A percentile compares a stretch with the other conserved stretches of the same genome.
phyloP scores from a whole-genome alignment of 2,888 invertebrate genomes.

The Melinaea marsaeus region DNA sequence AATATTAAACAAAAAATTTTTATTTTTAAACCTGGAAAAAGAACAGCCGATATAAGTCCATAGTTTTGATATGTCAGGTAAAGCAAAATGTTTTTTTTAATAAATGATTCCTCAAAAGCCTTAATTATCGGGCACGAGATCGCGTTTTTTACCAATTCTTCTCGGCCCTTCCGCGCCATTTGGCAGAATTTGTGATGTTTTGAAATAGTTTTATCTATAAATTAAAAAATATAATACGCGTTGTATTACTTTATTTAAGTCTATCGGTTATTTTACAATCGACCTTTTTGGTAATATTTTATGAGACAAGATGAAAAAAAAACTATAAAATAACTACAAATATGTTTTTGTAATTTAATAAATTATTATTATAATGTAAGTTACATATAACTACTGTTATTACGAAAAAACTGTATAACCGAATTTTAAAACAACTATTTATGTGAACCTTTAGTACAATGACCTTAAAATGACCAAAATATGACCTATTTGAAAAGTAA shows the following conservation, averaged over 20 bases:
- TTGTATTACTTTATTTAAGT: slow-evolving; percentile 16
- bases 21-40: neutral
- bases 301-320: neutral
- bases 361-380: no score
- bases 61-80: slow-evolving; percentile 70
- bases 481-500: no score
- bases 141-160: slow-evolving; percentile 62
- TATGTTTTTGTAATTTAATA: no score
- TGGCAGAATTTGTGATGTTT: slow-evolving; percentile 49
- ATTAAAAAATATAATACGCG: slow-evolving; percentile 36
- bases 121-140: slow-evolving; percentile 75
- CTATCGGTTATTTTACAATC: slow-evolving; percentile 25
- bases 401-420: no score
- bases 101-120: slow-evolving; percentile 66
- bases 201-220: slow-evolving; percentile 38
- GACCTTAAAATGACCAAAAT: no score
- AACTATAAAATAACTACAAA: neutral
- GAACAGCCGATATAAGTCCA: slow-evolving; percentile 47
- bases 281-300: neutral
- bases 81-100: slow-evolving; percentile 65
- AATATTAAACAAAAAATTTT: no score
- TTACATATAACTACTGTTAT: no score
- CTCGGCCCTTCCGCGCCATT: slow-evolving; percentile 61
- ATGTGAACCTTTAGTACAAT: no score
- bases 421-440: no score